Base-by-base conservation (phyloP, 2,797 vertebrate genomes). In the Notolabrus celidotus region DNA sequence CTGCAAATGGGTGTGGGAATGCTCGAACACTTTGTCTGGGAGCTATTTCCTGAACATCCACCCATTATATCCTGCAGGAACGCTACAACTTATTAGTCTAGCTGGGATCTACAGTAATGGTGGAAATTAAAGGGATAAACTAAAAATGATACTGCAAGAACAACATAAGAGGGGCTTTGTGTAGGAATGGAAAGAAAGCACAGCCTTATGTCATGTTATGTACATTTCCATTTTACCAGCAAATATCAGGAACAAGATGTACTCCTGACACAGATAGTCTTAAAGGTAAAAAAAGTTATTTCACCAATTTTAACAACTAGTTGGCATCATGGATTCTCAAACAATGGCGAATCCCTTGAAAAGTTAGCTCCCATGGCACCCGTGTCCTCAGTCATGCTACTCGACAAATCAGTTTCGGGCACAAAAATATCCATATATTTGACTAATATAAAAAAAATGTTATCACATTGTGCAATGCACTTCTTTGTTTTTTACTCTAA, bases 41-140 rank as follows among this genome's bases (percentile, higher is more conserved):
- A 62, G 88, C 71, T 76, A 74, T 91, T 94, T 93, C 91, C 91
- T 87, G 77, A 77, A 64, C 83, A 80, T 74, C 84, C 89, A 77
- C 88, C 87, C 89, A 62, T 65, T 72, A 66, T 84, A 73, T 89
- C 90, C 72, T 82, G 83, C 62, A 88, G 80, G 63, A 83, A 84
- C 77, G 75, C 74, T 86, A 78, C 87, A 89, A 92, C 92, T 79
- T 93, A 86, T 67, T 54, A 66, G 42, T 68, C 62, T 59, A 34
- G 69, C 88, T 84, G 72, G 61, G 43, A 76, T 49, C 47, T 67
- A 71, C 47, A n/a, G 25, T 57, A 43, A 69, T 53, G 56, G 64
- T 39, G 61, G 31, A 55, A 67, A 62, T 77, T 79, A 79, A 55
- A 7, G 20, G 31, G 79, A 43, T 66, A 69, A 61, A 73, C 62